Evolutionary conservation across 2,888 invertebrate genomes (phyloP).

Genomic region (Latrodectus elegans): DNA sequence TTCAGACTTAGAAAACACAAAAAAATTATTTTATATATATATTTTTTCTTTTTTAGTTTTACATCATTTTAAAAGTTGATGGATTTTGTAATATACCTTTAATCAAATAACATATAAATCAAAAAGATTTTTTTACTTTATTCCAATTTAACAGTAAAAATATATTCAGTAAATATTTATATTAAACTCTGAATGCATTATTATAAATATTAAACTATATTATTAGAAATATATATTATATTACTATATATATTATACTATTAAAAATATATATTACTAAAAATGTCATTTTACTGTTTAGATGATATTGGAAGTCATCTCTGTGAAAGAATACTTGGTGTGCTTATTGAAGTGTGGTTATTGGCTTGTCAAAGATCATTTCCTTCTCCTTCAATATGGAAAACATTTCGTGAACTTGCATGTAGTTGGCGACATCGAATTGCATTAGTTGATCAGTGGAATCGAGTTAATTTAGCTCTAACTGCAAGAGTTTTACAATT

Average conservation of each 20-base stretch:
- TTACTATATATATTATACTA: not conserved
- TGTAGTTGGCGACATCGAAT: conserved; percentile 95
- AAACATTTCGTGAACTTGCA: conserved; percentile 84
- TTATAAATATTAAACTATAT: too few relatives aligned
- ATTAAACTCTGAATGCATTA: too few relatives aligned
- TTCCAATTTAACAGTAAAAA: too few relatives aligned
- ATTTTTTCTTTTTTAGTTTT: too few relatives aligned
- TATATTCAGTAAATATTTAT: too few relatives aligned
- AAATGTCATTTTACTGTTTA: conserved; percentile 70
- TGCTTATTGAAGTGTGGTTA: conserved; percentile 92
- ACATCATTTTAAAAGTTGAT: too few relatives aligned
- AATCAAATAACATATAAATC: too few relatives aligned
- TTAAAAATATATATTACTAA: not conserved
- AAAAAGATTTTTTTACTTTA: too few relatives aligned
- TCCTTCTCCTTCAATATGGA: conserved; percentile 94
- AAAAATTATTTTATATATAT: too few relatives aligned
- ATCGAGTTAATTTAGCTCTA: conserved; percentile 88
- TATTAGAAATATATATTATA: not conserved
- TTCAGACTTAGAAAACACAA: too few relatives aligned
- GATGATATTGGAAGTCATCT: conserved; percentile 97
- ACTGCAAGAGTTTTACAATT: conserved; percentile 85
- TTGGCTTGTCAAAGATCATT: conserved; percentile 87
- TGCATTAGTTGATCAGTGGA: conserved; percentile 88
- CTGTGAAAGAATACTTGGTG: conserved; percentile 93
- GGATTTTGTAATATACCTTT: too few relatives aligned